Conservation (phyloP, 1,140 invertebrate species). For the Orchesella cincta region DNA sequence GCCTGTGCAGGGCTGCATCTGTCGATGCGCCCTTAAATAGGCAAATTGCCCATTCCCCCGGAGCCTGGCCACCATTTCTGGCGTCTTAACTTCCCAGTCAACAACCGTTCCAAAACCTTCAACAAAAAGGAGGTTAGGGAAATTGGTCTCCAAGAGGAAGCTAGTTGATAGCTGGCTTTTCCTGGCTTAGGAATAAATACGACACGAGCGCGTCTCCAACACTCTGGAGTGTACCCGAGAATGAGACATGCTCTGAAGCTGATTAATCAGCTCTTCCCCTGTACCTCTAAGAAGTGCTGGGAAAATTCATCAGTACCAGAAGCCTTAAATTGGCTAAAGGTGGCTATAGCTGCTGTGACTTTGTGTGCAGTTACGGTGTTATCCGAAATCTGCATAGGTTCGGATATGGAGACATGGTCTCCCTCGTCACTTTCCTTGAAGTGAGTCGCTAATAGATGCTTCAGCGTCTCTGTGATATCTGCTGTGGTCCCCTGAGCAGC, state of each 20-base stretch:
- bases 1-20: constrained; percentile 1
- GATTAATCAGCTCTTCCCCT: not conserved
- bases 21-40: constrained; percentile 30
- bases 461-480: not conserved
- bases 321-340: constrained; percentile 35
- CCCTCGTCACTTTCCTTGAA: not conserved
- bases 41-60: constrained; percentile 34
- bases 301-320: constrained; percentile 39
- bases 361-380: not conserved
- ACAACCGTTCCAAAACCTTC: constrained; percentile 42
- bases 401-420: too few relatives aligned
- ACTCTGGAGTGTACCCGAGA: constrained; percentile 18
- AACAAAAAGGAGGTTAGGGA: constrained; percentile 44
- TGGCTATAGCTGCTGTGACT: constrained; percentile 14
- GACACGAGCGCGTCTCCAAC: constrained; percentile 28
- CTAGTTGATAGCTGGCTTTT: constrained; percentile 28
- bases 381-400: not conserved
- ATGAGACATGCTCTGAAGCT: constrained; percentile 19
- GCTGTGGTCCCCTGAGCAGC: not conserved
- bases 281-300: constrained; percentile 30
- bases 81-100: constrained; percentile 31
- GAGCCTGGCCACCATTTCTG: constrained; percentile 9
- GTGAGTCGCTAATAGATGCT: constrained; percentile 5
- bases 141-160: constrained; percentile 37
- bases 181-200: constrained; percentile 42